Evolutionary conservation across 2,888 invertebrate genomes (phyloP).

Genomic region (Acleris holmiana): DNA sequence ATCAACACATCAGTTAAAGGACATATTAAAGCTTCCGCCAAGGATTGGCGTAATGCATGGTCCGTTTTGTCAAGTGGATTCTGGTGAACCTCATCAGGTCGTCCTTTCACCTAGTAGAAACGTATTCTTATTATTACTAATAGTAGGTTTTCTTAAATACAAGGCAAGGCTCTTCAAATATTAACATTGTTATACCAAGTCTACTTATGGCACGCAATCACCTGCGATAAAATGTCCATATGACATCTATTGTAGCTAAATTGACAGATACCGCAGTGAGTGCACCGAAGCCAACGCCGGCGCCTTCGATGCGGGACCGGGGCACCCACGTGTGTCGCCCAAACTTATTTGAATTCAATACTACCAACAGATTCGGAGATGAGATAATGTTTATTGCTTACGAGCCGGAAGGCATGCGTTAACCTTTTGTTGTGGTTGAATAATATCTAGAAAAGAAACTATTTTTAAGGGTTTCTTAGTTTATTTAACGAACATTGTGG

Average conservation of each 20-base stretch:
- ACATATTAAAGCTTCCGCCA: no score
- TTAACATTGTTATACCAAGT: constrained; percentile 16
- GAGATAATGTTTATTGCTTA: constrained; percentile 50
- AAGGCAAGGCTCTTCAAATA: constrained; percentile 12
- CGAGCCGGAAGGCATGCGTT: constrained; percentile 39
- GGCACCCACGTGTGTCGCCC: constrained; percentile 61
- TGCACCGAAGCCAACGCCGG: constrained; percentile 54
- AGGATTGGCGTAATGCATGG: no score
- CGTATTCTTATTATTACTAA: no score
- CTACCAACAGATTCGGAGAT: constrained; percentile 54
- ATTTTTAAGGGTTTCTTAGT: constrained; percentile 3
- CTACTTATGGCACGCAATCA: constrained; percentile 30
- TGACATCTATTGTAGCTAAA: constrained; percentile 26
- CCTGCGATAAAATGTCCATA: constrained; percentile 33
- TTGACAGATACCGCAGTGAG: constrained; percentile 37
- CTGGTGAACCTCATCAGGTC: no score
- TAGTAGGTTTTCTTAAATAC: no score
- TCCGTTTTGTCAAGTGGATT: no score
- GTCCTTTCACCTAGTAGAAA: no score
- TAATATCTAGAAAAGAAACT: constrained; percentile 24
- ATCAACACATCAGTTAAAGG: no score
- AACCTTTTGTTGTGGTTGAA: constrained; percentile 46
- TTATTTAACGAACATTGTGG: constrained; percentile 17
- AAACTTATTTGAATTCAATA: constrained; percentile 73
- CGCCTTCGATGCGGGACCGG: constrained; percentile 47